Conservation (phyloP, 2,113 vertebrate genomes). For the Phyllostomus discolor region DNA sequence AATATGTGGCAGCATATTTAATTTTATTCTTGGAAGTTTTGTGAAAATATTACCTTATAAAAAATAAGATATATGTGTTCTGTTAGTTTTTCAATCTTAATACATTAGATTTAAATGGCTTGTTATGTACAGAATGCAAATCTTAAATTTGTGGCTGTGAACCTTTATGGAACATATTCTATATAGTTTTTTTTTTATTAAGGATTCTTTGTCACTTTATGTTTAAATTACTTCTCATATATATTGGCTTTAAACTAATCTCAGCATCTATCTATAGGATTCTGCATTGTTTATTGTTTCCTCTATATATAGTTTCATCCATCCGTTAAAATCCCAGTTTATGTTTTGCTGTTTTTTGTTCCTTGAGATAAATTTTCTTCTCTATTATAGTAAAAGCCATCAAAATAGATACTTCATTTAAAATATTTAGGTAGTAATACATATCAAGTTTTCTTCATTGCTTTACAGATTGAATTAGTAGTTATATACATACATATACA, state of each 20-base stretch:
- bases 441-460: not conserved
- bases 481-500: not conserved
- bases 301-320: conserved; percentile 47
- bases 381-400: not conserved
- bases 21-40: not conserved
- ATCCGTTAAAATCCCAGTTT: conserved; percentile 58
- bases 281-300: conserved; percentile 55
- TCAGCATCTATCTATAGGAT: conserved; percentile 26
- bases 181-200: not conserved
- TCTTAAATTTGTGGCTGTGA: not conserved
- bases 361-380: conserved; percentile 15
- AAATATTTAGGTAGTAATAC: not conserved
- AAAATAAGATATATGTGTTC: not conserved
- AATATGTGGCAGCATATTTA: not conserved
- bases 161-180: not conserved
- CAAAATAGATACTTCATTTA: not conserved
- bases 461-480: not conserved
- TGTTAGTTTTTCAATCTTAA: not conserved
- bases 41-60: not conserved
- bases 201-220: conserved; percentile 33
- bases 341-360: conserved; percentile 45
- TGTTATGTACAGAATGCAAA: not conserved
- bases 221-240: conserved; percentile 55
- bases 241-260: conserved; percentile 52
- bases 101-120: not conserved